Evolutionary conservation across 2,888 invertebrate species (phyloP), one percentile per base, ranked within the genome.

Genomic region (Troides aeacus): DNA sequence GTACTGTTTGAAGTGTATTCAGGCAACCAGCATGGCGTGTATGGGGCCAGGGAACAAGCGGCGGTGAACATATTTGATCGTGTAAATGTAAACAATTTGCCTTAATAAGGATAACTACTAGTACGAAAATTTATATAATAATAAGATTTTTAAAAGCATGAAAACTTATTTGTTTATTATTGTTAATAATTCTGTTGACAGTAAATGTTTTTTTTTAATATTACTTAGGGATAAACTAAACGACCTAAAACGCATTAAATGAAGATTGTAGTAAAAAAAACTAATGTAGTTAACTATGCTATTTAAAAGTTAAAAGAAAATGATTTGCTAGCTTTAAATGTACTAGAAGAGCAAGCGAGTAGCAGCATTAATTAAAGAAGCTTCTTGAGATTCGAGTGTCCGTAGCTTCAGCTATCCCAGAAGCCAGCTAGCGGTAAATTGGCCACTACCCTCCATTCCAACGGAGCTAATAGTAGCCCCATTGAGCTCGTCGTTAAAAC

Each of bases 321-420:
- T 1, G 5, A 17, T 30, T 30, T 30, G 30, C 3, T 50, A 17
- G 2, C 1, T 17, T 18, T 50, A 17, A 50, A 50, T 15, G 50
- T 50, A 50, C 5, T 53, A 66, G 53, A 66, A 60, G 66, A 60
- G 36, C 60, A 66, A 46, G 24, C 30, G 21, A 57, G 57, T 57
- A 21, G 57, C 23, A 24, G 65, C 42, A 58, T 65, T 57, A 50
- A 60, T 66, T 62, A 57, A 23, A 30, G 39, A 3, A 59, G 50
- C 63, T 58, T 46, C 30, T 68, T 36, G 59, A 68, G 63, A 59
- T 24, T 63, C 59, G 58, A 68, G 63, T 64, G 68, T 58, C 68
- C 68, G 58, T 50, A 50, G 36, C 12, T 21, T 12, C 57, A 36
- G 18, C 50, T 15, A 46, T 30, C 36, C 30, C 50, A 39, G 23